Percentiles rank a stretch among this genome's conserved stretches.
Conservation (phyloP, 1,140 invertebrate species). For the Notospermus geniculatus region DNA sequence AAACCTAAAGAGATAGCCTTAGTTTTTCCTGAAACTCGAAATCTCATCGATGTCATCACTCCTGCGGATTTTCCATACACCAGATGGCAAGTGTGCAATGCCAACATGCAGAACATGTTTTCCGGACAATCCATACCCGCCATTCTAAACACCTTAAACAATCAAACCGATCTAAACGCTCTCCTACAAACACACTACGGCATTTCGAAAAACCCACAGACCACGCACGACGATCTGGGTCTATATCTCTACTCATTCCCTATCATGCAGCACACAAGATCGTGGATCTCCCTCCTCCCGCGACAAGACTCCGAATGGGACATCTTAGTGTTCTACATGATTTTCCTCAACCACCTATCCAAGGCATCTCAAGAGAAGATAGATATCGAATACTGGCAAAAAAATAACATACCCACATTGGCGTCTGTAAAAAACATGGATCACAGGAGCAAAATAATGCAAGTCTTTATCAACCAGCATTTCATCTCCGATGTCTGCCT, state of each 20-base stretch:
- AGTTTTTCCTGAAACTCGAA: conserved; percentile 6
- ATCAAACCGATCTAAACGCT: background rate
- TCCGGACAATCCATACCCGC: conserved; percentile 2
- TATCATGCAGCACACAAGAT: conserved; percentile 2
- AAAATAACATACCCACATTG: conserved; percentile 11
- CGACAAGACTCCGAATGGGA: conserved; percentile 8
- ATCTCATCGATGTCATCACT: conserved; percentile 2
- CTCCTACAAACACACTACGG: background rate
- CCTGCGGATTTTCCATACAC: conserved; percentile 7
- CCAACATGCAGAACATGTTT: conserved; percentile 8
- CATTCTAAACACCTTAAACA: background rate
- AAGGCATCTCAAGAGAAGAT: conserved; percentile 3
- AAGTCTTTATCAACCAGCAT: conserved; percentile 7
- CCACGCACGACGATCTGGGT: background rate
- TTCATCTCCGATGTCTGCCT: conserved; percentile 6
- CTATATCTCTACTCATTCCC: conserved; percentile 10
- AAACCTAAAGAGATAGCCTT: conserved; percentile 10
- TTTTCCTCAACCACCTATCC: conserved; percentile 3
- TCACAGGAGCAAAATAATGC: background rate
- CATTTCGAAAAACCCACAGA: background rate
- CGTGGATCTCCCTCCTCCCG: conserved; percentile 2
- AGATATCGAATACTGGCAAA: conserved; percentile 8
- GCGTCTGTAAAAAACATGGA: conserved; percentile 3
- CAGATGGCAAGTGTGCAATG: conserved; percentile 10
- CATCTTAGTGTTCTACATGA: conserved; percentile 3